These are phyloP conservation scores for Drosophila repletoides DNA, from an alignment of 1,140 invertebrate species.

Conservation along the genomic window DNA sequence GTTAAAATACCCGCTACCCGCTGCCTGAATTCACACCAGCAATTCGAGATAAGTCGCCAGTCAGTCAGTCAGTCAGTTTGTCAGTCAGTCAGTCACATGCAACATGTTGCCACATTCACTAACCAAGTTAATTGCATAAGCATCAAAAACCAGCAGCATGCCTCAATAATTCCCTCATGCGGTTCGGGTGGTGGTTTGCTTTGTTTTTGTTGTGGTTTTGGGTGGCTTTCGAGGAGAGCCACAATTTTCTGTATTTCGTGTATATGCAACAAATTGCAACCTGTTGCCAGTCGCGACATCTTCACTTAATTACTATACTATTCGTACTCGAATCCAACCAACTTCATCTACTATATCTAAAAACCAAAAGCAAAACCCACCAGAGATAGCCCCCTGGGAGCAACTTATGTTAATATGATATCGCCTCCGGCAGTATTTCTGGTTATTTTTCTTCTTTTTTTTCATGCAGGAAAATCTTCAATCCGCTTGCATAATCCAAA, in stretches of 20 bases:
- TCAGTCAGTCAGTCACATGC: slow-evolving; percentile 41
- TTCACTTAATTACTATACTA: slow-evolving; percentile 54
- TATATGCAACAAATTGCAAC: slow-evolving; percentile 50
- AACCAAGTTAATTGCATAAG: slow-evolving; percentile 68
- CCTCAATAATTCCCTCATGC: slow-evolving; percentile 55
- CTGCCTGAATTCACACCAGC: too few relatives aligned
- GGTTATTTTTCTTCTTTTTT: slow-evolving; percentile 68
- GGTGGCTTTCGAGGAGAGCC: background rate
- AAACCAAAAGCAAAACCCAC: slow-evolving; percentile 5
- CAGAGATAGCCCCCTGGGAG: slow-evolving; percentile 2
- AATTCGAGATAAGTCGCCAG: background rate
- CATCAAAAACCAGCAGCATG: slow-evolving; percentile 38
- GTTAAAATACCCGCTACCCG: too few relatives aligned
- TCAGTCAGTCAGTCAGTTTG: slow-evolving; percentile 7
- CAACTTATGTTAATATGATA: slow-evolving; percentile 62
- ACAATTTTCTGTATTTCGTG: slow-evolving; percentile 45
- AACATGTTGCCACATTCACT: slow-evolving; percentile 51
- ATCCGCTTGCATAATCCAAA: slow-evolving; percentile 54
- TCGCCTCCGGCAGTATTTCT: slow-evolving; percentile 55
- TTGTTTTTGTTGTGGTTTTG: background rate
- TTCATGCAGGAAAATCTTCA: slow-evolving; percentile 1
- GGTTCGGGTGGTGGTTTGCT: slow-evolving; percentile 19
- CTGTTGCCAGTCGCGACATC: slow-evolving; percentile 51
- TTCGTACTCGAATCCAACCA: background rate
- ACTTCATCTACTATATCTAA: background rate